Evolutionary conservation across 2,888 invertebrate genomes (phyloP), one percentile per base, ranked within the genome.

Genomic region (Lamellibrachia columna): DNA sequence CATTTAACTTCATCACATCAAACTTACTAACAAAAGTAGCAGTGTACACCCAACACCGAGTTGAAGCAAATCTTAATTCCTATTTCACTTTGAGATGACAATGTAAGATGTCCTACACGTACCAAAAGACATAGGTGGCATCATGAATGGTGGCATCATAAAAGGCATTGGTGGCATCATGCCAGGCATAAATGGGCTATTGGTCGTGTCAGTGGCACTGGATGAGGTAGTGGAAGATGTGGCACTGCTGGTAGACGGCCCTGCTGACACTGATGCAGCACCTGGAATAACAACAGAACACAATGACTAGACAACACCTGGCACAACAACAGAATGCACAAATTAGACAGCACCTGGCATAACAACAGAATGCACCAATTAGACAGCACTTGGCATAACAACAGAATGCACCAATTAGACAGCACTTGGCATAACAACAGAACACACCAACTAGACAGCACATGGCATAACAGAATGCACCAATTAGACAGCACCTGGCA

Each of bases 141-240:
- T 94, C 94, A 94, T 94, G 93, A 94, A 94, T 3, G 94, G 93
- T n/a, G 93, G 93, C 91, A 92, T 55, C 55, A 55, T 75, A 75
- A 75, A 75, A 75, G 75, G 75, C 75, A 75, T 90, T 52, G 92
- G 91, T 55, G 91, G 91, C 40, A 53, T 90, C 53, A 90, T 40
- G 90, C 92, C 91, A 55, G 60, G 75, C 91, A 58, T 40, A 75
- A 75, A 75, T 4, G 40, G 60, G 40, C 28, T 58, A 75, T 75
- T 40, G 92, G 92, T 40, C 11, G 90, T 8, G n/a, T 40, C 75
- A n/a, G 52, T 1, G 92, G 40, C 15, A 75, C 22, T 75, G 3
- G 75, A 6, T 22, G 75, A 75, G 75, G 75, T 75, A 22, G 75
- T 52, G 75, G 40, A 91, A 2, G 91, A 91, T 52, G 91, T 52